These are phyloP conservation scores for Tympanoctomys barrerae DNA, from an alignment of 2,797 vertebrate genomes.

Conservation along the genomic window DNA sequence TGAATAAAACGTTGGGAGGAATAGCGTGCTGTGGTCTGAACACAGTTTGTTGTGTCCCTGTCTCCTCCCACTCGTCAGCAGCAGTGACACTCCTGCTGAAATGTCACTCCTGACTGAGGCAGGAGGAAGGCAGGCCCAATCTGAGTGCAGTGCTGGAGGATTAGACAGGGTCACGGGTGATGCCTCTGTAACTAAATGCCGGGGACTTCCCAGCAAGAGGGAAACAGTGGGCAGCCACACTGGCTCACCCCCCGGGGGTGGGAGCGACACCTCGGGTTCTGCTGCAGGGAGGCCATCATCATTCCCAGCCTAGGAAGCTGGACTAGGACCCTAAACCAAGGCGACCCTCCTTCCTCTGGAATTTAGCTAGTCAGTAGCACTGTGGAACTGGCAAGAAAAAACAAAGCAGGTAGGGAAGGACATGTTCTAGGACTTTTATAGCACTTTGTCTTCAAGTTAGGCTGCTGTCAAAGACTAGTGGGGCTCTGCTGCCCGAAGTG, in stretches of 20 bases:
- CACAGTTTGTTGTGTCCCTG: not conserved
- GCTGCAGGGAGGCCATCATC: not conserved
- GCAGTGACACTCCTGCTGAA: not conserved
- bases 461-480: conserved; percentile 17
- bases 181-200: not conserved
- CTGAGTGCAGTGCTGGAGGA: not conserved
- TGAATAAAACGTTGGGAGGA: not conserved
- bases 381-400: not conserved
- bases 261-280: not conserved
- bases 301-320: not conserved
- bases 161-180: not conserved
- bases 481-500: not conserved
- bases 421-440: not conserved
- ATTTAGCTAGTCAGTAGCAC: not conserved
- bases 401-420: not conserved
- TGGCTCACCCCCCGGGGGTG: not conserved
- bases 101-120: not conserved
- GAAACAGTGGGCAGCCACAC: not conserved
- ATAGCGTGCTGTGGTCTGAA: not conserved
- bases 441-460: conserved; percentile 12
- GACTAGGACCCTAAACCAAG: not conserved
- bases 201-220: not conserved
- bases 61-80: no score
- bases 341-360: not conserved
- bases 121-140: not conserved